phyloP scores from a whole-genome alignment of 2,888 invertebrate genomes.

The Pardosa pseudoannulata region DNA sequence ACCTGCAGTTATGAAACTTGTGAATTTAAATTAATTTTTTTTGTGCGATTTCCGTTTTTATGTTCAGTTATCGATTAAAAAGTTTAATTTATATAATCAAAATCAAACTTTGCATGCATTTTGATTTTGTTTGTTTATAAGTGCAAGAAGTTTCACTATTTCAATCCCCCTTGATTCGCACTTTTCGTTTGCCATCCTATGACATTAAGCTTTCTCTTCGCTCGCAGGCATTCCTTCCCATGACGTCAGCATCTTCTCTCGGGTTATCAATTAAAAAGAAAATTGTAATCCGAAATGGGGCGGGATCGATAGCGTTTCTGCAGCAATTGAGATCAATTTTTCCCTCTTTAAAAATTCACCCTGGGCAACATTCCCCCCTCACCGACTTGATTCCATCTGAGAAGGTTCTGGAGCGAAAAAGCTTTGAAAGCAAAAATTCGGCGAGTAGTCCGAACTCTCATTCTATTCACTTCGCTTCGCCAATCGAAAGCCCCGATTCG shows the following conservation, averaged over 20 bases:
- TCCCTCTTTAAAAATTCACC: neutral
- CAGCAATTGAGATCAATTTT: neutral
- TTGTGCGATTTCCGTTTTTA: too few relatives aligned
- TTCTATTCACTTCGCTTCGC: neutral
- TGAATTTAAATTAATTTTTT: too few relatives aligned
- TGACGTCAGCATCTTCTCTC: neutral
- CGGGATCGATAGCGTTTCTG: neutral
- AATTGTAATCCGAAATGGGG: neutral
- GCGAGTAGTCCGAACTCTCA: neutral
- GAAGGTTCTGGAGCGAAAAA: neutral
- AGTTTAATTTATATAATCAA: too few relatives aligned
- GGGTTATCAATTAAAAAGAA: neutral
- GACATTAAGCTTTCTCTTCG: too few relatives aligned
- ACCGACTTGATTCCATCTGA: neutral
- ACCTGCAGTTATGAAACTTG: too few relatives aligned
- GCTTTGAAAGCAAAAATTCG: neutral
- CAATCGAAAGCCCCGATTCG: constrained; percentile 34
- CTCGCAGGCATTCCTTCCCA: too few relatives aligned
- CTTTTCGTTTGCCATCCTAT: too few relatives aligned
- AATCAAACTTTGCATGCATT: too few relatives aligned
- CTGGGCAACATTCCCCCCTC: neutral
- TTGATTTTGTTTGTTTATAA: too few relatives aligned
- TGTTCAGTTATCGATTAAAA: too few relatives aligned
- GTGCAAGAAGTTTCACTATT: too few relatives aligned
- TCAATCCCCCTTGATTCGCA: too few relatives aligned